Base-by-base conservation (phyloP, 2,113 vertebrate genomes). In the Amia ocellicauda region DNA sequence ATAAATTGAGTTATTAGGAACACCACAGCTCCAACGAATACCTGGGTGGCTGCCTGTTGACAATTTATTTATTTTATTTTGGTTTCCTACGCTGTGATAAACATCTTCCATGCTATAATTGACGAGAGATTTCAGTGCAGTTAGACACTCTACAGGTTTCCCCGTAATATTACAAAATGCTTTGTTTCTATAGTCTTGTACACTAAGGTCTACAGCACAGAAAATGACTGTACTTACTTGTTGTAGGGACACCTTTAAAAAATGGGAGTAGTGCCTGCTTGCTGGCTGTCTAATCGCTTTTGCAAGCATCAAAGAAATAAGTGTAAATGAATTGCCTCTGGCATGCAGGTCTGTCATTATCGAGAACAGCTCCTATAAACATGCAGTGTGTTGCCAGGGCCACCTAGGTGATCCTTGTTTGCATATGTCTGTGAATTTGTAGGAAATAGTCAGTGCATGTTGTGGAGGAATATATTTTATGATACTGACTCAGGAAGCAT, bases 281-380 rank as follows among this genome's bases (percentile, higher is more conserved):
- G 50, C 22, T 50, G 29, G 29, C 57, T 22, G 20, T 22, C 17
- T 17, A 41, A 40, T 47, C 29, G 61, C 65, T n/a, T 50, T 13
- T 29, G 55, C 47, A 45, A 19, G 36, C 68, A 53, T 68, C 68
- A 68, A 67, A 70, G 36, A 29, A 3, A 60, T 23, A 50, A 26
- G 47, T 47, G 54, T 43, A 42, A 57, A 62, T 64, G 31, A 47
- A 19, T 54, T 51, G 31, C 68, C 61, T 61, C 40, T 61, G 58
- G 60, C 26, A 24, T 49, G 7, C 23, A 26, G 31, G 41, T 64
- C 58, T 62, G 29, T 70, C 60, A 67, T 68, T 67, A 51, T 52
- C 40, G 27, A 61, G 58, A 64, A 61, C 62, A 68, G 62, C 61
- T 61, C 55, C 23, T 64, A 43, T 57, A 26, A 62, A 29, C 50